These are phyloP conservation scores for Brachyhypopomus occidentalis DNA, from an alignment of 2,113 vertebrate species.

Conservation along the genomic window DNA sequence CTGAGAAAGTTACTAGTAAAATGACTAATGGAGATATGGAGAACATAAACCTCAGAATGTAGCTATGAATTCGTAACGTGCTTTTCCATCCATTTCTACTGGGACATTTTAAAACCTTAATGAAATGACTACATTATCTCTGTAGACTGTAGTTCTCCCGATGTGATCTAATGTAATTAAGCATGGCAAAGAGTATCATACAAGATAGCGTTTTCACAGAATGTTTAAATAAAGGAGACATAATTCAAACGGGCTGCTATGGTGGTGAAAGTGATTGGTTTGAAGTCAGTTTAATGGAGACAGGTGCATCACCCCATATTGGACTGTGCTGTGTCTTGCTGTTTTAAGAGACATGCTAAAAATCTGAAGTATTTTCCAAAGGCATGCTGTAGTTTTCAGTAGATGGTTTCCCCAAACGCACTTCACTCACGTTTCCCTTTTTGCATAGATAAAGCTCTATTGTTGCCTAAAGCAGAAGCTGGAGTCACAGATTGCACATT, in stretches of 20 bases:
- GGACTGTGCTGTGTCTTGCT: not conserved
- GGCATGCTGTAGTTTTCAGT: not conserved
- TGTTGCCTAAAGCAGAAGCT: conserved; percentile 2
- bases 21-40: no score
- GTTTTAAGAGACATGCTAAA: not conserved
- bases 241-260: no score
- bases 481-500: not conserved
- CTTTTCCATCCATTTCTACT: no score
- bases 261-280: not conserved
- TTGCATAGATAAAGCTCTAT: not conserved
- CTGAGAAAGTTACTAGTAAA: not conserved
- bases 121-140: no score
- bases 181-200: no score
- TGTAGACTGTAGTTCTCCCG: no score
- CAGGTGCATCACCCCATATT: not conserved
- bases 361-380: conserved; percentile 17
- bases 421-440: no score
- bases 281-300: not conserved
- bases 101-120: no score
- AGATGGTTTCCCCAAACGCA: no score
- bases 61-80: not conserved
- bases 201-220: no score
- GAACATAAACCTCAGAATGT: not conserved
- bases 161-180: no score
- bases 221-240: no score